Conservation (phyloP, 2,113 vertebrate genomes). For the Neofelis nebulosa region DNA sequence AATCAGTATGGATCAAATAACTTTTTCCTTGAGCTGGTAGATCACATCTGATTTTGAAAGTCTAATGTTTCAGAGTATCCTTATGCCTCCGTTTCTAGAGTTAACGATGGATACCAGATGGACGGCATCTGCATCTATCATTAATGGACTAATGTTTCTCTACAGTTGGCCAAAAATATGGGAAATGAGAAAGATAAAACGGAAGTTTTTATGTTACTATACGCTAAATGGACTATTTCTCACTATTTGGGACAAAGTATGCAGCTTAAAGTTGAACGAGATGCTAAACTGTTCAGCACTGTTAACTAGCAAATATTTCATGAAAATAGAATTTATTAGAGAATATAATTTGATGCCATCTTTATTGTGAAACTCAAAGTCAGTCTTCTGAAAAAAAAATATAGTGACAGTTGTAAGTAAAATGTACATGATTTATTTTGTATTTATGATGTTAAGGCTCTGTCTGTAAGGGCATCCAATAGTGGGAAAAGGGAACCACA, state of each 20-base stretch:
- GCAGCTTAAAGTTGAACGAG: background rate
- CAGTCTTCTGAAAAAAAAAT: background rate
- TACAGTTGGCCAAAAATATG: background rate
- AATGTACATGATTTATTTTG: background rate
- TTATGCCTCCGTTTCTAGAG: constrained; percentile 65
- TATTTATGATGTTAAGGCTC: background rate
- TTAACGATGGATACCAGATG: constrained; percentile 69
- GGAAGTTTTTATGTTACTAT: background rate
- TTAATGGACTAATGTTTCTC: constrained; percentile 49
- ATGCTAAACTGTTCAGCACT: background rate
- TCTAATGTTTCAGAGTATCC: constrained; percentile 71
- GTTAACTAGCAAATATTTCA: background rate
- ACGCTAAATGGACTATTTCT: background rate
- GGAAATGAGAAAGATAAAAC: background rate
- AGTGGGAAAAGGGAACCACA: background rate
- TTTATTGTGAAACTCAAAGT: background rate
- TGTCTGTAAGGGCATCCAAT: background rate
- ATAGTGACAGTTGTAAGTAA: background rate
- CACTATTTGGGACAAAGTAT: background rate
- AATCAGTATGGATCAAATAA: constrained; percentile 65
- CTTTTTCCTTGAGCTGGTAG: constrained; percentile 57
- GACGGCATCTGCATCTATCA: constrained; percentile 72
- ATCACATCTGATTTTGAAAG: constrained; percentile 66
- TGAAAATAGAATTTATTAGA: constrained; percentile 23
- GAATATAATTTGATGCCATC: background rate